Conservation (phyloP, 1,140 invertebrate species). For the Orchestia grillus region DNA sequence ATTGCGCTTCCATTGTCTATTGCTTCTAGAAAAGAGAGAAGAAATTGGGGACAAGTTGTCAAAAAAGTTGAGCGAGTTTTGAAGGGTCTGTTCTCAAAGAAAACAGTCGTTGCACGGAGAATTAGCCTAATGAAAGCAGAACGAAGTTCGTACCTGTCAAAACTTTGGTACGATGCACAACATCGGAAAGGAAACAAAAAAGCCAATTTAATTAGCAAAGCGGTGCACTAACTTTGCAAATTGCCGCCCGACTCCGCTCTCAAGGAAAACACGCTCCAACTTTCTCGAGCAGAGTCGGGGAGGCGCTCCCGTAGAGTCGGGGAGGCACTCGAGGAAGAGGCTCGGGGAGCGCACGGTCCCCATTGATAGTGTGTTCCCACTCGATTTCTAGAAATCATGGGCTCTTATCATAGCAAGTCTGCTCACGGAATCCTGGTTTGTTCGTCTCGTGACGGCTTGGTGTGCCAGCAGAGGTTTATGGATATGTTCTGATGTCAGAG, state of each 20-base stretch:
- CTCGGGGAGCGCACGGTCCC: not conserved
- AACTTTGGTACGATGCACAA: conserved; percentile 47
- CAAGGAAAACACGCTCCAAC: conserved; percentile 47
- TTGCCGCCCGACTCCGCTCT: conserved; percentile 41
- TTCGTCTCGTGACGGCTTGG: not conserved
- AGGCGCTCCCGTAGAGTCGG: not conserved
- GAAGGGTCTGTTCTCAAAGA: conserved; percentile 16
- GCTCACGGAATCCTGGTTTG: not conserved
- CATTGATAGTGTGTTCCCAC: not conserved
- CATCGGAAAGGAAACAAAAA: conserved; percentile 55
- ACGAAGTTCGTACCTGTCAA: conserved; percentile 53
- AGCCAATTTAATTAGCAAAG: conserved; percentile 56
- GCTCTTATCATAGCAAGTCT: not conserved
- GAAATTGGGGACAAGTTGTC: conserved; percentile 48
- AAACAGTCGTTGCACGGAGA: conserved; percentile 38
- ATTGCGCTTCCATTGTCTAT: conserved; percentile 14
- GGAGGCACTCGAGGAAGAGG: not conserved
- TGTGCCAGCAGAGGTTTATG: too few species aligned
- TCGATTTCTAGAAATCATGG: not conserved
- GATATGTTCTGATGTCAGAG: too few species aligned
- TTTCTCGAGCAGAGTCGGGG: not conserved
- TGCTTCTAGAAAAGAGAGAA: conserved; percentile 37
- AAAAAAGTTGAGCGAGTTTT: conserved; percentile 21
- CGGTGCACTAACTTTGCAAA: conserved; percentile 56
- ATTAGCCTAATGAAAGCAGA: conserved; percentile 52